Conservation (phyloP, 2,888 invertebrate genomes). For the Cartodere bifasciata region DNA sequence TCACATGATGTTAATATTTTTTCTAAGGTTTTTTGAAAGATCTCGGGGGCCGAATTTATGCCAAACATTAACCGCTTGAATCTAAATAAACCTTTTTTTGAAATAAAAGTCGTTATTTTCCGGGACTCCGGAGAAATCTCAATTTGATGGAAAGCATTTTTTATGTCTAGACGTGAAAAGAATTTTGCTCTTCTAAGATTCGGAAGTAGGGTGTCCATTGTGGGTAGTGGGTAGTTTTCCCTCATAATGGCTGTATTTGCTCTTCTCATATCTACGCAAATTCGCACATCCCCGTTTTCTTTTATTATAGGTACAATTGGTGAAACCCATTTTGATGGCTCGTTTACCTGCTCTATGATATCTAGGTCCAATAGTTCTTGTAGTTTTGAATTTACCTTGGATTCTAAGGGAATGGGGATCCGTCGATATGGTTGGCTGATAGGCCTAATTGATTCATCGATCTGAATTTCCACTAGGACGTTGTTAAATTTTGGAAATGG, state of each 20-base stretch:
- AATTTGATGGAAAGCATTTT: conserved; percentile 27
- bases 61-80: conserved; percentile 26
- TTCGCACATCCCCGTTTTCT: conserved; percentile 3
- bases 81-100: conserved; percentile 22
- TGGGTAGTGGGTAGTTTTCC: conserved; percentile 19
- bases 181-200: conserved; percentile 18
- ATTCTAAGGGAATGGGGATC: conserved; percentile 22
- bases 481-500: conserved; percentile 21
- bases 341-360: conserved; percentile 21
- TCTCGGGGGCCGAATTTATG: conserved; percentile 28
- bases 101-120: conserved; percentile 23
- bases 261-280: conserved; percentile 5
- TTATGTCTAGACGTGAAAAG: conserved; percentile 21
- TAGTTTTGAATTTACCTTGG: conserved; percentile 15
- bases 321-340: conserved; percentile 19
- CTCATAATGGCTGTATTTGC: conserved; percentile 15
- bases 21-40: conserved; percentile 26
- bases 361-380: conserved; percentile 16
- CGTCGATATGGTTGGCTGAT: conserved; percentile 23
- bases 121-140: conserved; percentile 22
- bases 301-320: conserved; percentile 20
- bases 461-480: conserved; percentile 18
- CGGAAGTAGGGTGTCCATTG: conserved; percentile 17
- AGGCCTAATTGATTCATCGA: conserved; percentile 19
- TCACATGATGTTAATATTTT: conserved; percentile 22